These are phyloP conservation scores for Amphiura filiformis DNA, from an alignment of 35 echinoderm and acorn worm species.

Conservation along the genomic window DNA sequence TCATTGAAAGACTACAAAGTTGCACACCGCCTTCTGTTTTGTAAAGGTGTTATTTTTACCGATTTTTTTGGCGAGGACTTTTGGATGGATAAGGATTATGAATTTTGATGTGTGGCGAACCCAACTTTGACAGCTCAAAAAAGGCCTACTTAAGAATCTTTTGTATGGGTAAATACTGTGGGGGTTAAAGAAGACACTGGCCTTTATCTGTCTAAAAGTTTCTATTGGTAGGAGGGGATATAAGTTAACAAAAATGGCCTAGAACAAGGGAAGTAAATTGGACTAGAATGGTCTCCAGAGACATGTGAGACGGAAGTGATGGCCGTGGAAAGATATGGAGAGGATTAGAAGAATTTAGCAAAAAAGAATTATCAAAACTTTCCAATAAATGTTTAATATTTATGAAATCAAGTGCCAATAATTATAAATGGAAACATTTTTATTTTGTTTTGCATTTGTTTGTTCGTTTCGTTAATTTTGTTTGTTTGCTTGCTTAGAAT, in stretches of 20 bases:
- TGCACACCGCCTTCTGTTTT: background rate
- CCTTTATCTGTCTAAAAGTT: background rate
- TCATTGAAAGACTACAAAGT: background rate
- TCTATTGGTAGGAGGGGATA: background rate
- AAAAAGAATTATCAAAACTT: too few species aligned
- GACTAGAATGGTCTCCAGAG: background rate
- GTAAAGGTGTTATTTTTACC: background rate
- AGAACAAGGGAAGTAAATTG: background rate
- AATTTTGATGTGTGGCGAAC: background rate
- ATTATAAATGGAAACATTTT: too few species aligned
- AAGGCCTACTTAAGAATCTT: background rate
- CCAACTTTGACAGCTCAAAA: background rate
- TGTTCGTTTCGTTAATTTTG: too few species aligned
- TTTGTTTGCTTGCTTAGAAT: too few species aligned
- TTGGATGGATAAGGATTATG: background rate
- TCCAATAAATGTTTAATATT: too few species aligned
- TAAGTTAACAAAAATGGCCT: background rate
- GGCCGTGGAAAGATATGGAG: too few species aligned
- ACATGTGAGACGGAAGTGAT: background rate
- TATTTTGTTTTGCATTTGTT: too few species aligned
- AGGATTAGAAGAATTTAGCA: too few species aligned
- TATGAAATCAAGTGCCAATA: too few species aligned
- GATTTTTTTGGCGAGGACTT: background rate
- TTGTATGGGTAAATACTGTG: slow-evolving; percentile 1
- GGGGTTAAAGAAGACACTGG: background rate